A percentile compares a stretch with the other conserved stretches of the same genome.
Evolutionary conservation across 2,797 vertebrate genomes (phyloP).

Genomic region (Euthynnus affinis): DNA sequence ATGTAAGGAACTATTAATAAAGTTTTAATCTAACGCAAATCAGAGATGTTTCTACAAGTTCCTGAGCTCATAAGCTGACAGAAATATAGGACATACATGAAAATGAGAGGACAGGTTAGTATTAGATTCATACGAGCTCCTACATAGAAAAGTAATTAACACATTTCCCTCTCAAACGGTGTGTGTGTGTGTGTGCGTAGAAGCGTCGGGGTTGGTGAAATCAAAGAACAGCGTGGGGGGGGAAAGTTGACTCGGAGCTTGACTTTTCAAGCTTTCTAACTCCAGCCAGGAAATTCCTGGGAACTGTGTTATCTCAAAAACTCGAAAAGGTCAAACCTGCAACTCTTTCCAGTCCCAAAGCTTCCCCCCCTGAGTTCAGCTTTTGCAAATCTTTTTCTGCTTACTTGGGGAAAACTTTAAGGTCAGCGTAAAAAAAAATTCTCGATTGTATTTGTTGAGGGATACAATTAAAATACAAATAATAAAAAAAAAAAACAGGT

Average conservation of each 20-base stretch:
- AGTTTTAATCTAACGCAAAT: neutral
- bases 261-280: constrained; percentile 54
- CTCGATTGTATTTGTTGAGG: neutral
- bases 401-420: neutral
- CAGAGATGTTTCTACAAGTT: neutral
- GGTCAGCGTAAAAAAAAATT: constrained; percentile 4
- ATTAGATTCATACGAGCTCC: constrained; percentile 35
- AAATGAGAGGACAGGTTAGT: constrained; percentile 4
- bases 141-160: constrained; percentile 63
- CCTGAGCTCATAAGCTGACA: neutral
- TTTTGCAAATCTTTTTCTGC: constrained; percentile 26
- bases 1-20: neutral
- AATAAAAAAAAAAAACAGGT: neutral
- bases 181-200: constrained; percentile 14
- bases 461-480: neutral
- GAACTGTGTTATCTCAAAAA: constrained; percentile 48
- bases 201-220: constrained; percentile 16
- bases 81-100: neutral
- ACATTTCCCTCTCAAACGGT: constrained; percentile 30
- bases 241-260: neutral
- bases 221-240: constrained; percentile 43
- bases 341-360: constrained; percentile 39
- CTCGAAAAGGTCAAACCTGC: constrained; percentile 54
- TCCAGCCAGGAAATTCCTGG: constrained; percentile 53
- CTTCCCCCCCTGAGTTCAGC: neutral